A percentile compares a stretch with the other conserved stretches of the same genome.
Evolutionary conservation across 2,888 invertebrate species (phyloP).

Genomic region (Drosophila subquinaria): DNA sequence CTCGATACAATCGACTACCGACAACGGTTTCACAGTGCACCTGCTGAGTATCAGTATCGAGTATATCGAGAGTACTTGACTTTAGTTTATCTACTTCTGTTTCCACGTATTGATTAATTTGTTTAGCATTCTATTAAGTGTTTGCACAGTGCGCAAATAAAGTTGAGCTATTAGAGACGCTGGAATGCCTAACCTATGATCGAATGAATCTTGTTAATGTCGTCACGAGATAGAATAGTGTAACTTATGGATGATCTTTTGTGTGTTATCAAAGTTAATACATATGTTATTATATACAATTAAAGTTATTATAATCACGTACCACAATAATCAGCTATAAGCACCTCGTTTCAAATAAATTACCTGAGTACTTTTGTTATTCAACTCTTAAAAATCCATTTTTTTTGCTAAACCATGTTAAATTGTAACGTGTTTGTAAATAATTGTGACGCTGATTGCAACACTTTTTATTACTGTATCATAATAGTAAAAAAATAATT

Average conservation of each 20-base stretch:
- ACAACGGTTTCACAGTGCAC: constrained; percentile 16
- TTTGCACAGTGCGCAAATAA: neutral
- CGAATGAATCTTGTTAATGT: neutral
- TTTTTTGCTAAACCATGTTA: neutral
- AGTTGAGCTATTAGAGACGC: constrained; percentile 1
- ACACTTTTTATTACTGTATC: neutral
- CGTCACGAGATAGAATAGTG: neutral
- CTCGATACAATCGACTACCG: constrained; percentile 14
- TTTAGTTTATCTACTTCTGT: neutral
- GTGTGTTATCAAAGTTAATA: too few relatives aligned
- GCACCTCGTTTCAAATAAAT: neutral
- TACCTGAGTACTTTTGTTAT: neutral
- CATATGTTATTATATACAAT: too few relatives aligned
- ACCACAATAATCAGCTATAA: neutral
- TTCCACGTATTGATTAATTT: constrained; percentile 32
- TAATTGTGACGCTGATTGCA: neutral
- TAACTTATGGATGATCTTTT: too few relatives aligned
- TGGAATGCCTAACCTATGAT: neutral
- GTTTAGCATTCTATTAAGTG: constrained; percentile 6
- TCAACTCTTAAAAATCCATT: neutral
- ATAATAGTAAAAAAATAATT: constrained; percentile 1
- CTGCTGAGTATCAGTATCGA: constrained; percentile 13
- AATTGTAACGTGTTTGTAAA: neutral
- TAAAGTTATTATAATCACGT: neutral
- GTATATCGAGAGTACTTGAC: neutral